Percentiles rank a stretch among this genome's conserved stretches.
These are phyloP conservation scores for Aphodius granarius DNA, from an alignment of 2,888 invertebrate species.

Conservation along the genomic window DNA sequence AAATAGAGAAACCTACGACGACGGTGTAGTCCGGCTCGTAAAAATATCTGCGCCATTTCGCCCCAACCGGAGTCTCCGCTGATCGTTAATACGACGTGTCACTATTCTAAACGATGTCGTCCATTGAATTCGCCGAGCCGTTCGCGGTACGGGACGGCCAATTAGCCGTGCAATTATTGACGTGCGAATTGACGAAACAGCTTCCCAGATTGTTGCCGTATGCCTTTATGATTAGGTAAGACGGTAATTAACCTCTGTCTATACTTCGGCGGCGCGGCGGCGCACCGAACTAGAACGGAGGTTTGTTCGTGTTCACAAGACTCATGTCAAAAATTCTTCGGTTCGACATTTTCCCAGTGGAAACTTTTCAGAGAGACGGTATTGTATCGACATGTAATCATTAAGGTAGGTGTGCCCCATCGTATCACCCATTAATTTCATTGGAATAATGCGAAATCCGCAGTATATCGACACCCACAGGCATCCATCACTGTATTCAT, in stretches of 20 bases:
- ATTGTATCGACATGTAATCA: background rate
- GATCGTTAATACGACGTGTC: constrained; percentile 7
- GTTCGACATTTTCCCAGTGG: background rate
- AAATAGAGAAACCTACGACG: constrained; percentile 13
- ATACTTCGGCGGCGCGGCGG: background rate
- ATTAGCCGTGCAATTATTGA: constrained; percentile 13
- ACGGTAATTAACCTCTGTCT: background rate
- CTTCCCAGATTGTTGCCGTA: constrained; percentile 6
- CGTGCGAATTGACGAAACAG: constrained; percentile 14
- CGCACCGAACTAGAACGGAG: background rate
- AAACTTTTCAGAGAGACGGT: background rate
- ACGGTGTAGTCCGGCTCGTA: background rate
- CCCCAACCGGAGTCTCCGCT: background rate
- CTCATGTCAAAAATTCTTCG: background rate
- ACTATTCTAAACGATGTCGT: constrained; percentile 9
- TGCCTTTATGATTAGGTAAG: background rate
- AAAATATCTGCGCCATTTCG: constrained; percentile 4
- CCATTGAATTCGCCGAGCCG: constrained; percentile 4
- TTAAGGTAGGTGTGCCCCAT: background rate
- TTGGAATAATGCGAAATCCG: background rate
- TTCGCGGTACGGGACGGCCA: constrained; percentile 9
- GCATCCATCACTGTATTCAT: background rate
- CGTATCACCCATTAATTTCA: background rate
- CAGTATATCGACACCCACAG: background rate
- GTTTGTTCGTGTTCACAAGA: background rate